Evolutionary conservation across 2,888 invertebrate species (phyloP).

Genomic region (Chrysolina haemoptera): DNA sequence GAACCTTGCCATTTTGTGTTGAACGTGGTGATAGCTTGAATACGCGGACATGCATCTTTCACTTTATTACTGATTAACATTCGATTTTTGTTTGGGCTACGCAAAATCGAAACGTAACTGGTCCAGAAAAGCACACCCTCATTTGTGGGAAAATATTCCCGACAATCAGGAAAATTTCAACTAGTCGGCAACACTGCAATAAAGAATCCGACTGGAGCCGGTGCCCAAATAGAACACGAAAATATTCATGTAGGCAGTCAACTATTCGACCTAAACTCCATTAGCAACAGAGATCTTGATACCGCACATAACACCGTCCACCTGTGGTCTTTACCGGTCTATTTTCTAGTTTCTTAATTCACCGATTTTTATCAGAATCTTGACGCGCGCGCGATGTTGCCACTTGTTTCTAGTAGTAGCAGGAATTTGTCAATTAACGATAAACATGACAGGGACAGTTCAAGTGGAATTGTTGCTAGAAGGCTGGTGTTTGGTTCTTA

Average conservation of each 20-base stretch:
- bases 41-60: too few species aligned
- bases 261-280: background rate
- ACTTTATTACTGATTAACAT: too few species aligned
- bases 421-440: background rate
- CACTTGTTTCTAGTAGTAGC: background rate
- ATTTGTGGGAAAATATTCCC: background rate
- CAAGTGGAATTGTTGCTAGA: background rate
- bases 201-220: conserved; percentile 8
- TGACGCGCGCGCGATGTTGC: background rate
- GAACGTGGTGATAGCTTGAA: too few species aligned
- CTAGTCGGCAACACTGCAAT: background rate
- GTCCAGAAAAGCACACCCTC: too few species aligned
- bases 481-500: too few species aligned
- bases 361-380: conserved; percentile 1
- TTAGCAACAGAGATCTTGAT: background rate
- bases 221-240: background rate
- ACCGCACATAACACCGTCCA: background rate
- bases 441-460: background rate
- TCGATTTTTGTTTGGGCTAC: too few species aligned
- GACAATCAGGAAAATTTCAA: background rate
- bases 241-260: background rate
- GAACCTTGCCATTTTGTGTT: too few species aligned
- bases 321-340: background rate
- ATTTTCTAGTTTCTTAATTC: background rate
- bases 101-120: too few species aligned